Percentiles rank a stretch among this genome's conserved stretches.
Evolutionary conservation across 2,888 invertebrate genomes (phyloP).

Genomic region (Sinohyriopsis cumingii): DNA sequence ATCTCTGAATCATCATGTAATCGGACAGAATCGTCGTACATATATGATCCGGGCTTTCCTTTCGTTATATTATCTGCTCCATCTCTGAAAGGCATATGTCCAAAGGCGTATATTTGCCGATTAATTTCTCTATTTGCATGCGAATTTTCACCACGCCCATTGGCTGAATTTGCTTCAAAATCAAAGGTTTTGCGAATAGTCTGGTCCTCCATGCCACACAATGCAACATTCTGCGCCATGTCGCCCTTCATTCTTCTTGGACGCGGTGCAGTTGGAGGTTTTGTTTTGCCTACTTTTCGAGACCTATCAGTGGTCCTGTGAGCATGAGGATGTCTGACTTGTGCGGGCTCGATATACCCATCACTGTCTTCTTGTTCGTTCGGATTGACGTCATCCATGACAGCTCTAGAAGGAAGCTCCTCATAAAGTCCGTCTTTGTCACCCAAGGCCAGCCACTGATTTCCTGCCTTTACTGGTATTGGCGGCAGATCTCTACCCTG

Average conservation of each 20-base stretch:
- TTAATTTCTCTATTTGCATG: too few species aligned
- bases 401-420: slow-evolving; percentile 48
- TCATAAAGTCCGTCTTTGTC: slow-evolving; percentile 59
- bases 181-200: too few species aligned
- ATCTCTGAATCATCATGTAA: slow-evolving; percentile 38
- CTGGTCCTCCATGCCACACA: too few species aligned
- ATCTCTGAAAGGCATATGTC: too few species aligned
- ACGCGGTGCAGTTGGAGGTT: slow-evolving; percentile 51
- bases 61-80: neutral
- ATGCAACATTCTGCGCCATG: too few species aligned
- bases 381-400: slow-evolving; percentile 5
- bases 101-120: too few species aligned
- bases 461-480: slow-evolving; percentile 45
- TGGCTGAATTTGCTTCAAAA: too few species aligned
- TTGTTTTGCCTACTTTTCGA: slow-evolving; percentile 40
- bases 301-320: slow-evolving; percentile 13
- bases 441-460: slow-evolving; percentile 7
- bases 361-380: slow-evolving; percentile 47
- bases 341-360: slow-evolving; percentile 61
- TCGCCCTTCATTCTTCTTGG: slow-evolving; percentile 45
- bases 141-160: too few species aligned
- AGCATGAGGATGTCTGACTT: slow-evolving; percentile 35
- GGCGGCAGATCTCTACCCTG: slow-evolving; percentile 61
- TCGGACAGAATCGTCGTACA: slow-evolving; percentile 12
- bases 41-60: slow-evolving; percentile 4